These are phyloP conservation scores for Suillia variegata DNA, from an alignment of 2,888 invertebrate genomes.

Conservation along the genomic window DNA sequence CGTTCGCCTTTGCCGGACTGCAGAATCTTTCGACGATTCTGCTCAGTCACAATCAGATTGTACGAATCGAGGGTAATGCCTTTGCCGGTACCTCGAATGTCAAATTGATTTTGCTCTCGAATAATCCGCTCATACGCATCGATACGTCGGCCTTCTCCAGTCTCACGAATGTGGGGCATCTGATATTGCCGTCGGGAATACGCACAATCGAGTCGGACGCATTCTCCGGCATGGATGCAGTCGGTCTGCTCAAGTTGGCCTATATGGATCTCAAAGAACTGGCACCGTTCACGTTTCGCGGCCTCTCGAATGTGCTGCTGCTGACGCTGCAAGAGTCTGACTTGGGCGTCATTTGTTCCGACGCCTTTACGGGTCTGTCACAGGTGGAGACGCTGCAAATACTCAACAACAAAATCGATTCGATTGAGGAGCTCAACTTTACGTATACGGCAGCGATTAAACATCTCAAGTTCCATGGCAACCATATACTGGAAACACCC, in stretches of 20 bases:
- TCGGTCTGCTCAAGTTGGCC: slow-evolving; percentile 80
- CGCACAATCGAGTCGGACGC: slow-evolving; percentile 77
- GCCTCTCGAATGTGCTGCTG: slow-evolving; percentile 75
- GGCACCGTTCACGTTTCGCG: slow-evolving; percentile 75
- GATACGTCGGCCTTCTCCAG: slow-evolving; percentile 84
- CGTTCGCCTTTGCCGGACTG: slow-evolving; percentile 82
- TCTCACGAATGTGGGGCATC: slow-evolving; percentile 79
- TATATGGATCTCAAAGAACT: slow-evolving; percentile 82
- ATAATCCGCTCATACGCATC: slow-evolving; percentile 83
- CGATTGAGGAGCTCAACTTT: slow-evolving; percentile 76
- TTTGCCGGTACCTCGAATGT: slow-evolving; percentile 88
- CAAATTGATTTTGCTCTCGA: slow-evolving; percentile 78
- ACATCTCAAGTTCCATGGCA: slow-evolving; percentile 77
- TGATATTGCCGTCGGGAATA: slow-evolving; percentile 84
- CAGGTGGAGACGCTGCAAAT: slow-evolving; percentile 76
- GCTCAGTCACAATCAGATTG: slow-evolving; percentile 73
- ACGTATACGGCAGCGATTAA: slow-evolving; percentile 74
- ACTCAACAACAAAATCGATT: slow-evolving; percentile 84
- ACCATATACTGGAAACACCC: slow-evolving; percentile 82
- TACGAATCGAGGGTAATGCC: slow-evolving; percentile 75
- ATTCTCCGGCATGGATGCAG: slow-evolving; percentile 80
- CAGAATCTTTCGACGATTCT: slow-evolving; percentile 78
- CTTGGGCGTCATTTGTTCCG: slow-evolving; percentile 73
- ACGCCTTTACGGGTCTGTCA: slow-evolving; percentile 77
- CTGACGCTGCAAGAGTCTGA: slow-evolving; percentile 83